A percentile compares a stretch with the other conserved stretches of the same genome.
These are phyloP conservation scores for Thelaira solivaga DNA, from an alignment of 2,888 invertebrate genomes.

Conservation along the genomic window DNA sequence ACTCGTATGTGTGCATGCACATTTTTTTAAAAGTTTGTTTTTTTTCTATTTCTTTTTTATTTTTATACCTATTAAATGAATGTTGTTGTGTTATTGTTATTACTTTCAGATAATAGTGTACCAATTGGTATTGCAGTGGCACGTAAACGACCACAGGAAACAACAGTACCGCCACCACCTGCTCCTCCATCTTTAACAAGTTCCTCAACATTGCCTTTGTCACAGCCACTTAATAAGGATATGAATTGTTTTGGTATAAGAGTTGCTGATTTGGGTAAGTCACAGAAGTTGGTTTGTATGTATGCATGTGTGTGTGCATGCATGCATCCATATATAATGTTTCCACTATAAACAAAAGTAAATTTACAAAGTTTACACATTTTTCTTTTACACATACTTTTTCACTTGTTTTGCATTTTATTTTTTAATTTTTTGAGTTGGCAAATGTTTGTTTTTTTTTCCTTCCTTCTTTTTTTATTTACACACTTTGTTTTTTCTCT, in stretches of 20 bases:
- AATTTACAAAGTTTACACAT: constrained; percentile 11
- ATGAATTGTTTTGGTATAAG: constrained; percentile 76
- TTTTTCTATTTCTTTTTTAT: background rate
- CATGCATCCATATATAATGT: background rate
- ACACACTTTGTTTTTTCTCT: constrained; percentile 7
- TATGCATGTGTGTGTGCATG: background rate
- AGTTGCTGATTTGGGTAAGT: constrained; percentile 76
- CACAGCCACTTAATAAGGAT: constrained; percentile 75
- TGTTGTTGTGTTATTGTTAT: constrained; percentile 39
- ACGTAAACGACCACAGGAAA: constrained; percentile 81
- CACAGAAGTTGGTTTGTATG: constrained; percentile 1
- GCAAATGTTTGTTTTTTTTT: constrained; percentile 24
- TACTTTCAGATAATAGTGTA: constrained; percentile 79
- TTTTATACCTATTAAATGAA: constrained; percentile 20
- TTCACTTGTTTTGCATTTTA: constrained; percentile 19
- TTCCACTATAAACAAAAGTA: background rate
- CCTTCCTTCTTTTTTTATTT: constrained; percentile 17
- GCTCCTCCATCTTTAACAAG: constrained; percentile 65
- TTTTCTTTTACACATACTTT: background rate
- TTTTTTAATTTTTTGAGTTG: background rate
- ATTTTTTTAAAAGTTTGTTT: background rate
- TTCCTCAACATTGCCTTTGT: constrained; percentile 69
- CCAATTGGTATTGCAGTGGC: constrained; percentile 92
- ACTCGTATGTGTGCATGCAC: background rate
- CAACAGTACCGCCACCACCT: constrained; percentile 75